phyloP scores from a whole-genome alignment of 2,797 vertebrate genomes.

The Melanotaenia boesemani region DNA sequence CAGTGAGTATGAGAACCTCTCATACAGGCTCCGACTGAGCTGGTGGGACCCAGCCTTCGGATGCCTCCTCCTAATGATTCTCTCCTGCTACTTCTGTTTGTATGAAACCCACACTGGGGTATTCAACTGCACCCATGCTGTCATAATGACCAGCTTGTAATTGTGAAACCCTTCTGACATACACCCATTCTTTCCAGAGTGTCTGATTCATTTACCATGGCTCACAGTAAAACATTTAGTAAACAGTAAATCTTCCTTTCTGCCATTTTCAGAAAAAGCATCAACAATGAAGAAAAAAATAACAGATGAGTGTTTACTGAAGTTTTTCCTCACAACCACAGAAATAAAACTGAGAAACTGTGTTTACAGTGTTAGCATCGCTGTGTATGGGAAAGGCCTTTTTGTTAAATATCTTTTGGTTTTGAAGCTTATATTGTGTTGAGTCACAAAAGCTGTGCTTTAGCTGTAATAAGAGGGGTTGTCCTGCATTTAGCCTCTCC shows the following conservation, averaged over 20 bases:
- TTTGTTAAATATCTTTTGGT: slow-evolving; percentile 27
- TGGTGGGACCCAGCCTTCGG: slow-evolving; percentile 48
- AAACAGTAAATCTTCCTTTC: slow-evolving; percentile 26
- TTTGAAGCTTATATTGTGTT: slow-evolving; percentile 42
- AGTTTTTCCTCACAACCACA: slow-evolving; percentile 17
- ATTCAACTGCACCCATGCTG: slow-evolving; percentile 67
- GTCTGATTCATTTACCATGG: slow-evolving; percentile 47
- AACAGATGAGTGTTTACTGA: slow-evolving; percentile 1
- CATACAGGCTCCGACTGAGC: slow-evolving; percentile 56
- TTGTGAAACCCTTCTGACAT: slow-evolving; percentile 54
- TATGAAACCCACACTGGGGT: slow-evolving; percentile 62
- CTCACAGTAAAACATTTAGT: slow-evolving; percentile 30
- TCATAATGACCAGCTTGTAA: slow-evolving; percentile 71
- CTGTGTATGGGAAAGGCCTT: slow-evolving; percentile 17
- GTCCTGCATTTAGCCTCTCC: slow-evolving; percentile 43
- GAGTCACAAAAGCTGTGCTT: slow-evolving; percentile 65
- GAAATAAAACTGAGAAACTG: slow-evolving; percentile 1
- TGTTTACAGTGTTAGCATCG: slow-evolving; percentile 25
- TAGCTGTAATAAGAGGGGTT: slow-evolving; percentile 56
- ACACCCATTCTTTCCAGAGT: slow-evolving; percentile 50
- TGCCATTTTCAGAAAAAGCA: slow-evolving; percentile 24
- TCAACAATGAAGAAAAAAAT: slow-evolving; percentile 26
- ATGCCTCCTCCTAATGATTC: slow-evolving; percentile 69
- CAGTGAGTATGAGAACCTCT: slow-evolving; percentile 61
- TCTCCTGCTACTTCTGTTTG: slow-evolving; percentile 65